Base-by-base conservation (phyloP, 2,888 invertebrate genomes). In the Neocrepidodera transversa region DNA sequence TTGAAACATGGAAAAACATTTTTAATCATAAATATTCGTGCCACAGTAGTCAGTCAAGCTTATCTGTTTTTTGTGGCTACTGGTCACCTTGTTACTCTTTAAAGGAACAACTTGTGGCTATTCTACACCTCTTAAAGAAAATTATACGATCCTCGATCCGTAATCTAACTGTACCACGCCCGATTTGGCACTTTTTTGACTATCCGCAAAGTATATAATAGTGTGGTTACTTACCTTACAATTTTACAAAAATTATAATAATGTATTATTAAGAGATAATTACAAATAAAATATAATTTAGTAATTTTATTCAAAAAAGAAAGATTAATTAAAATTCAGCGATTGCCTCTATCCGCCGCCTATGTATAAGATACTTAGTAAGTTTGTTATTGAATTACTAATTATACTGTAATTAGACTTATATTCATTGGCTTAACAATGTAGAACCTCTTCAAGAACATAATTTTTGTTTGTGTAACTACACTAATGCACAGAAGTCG, bases 11-110 rank as follows among this genome's bases (percentile, higher is more conserved):
- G 47, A 47, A 16, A 45, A 47, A 47, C 8, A 14, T 20, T 45
- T 42, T 28, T 40, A 28, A n/a, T n/a, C 3, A 23, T n/a, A 54
- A 26, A 16, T 47, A 47, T 47, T 36, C 54, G 54, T 54, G 54
- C 45, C 35, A 54, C 35, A 26, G 18, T 8, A 54, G 18, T 40
- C 54, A 47, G 54, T 47, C 45, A 36, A 45, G 54, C 54, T 45
- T 54, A 35, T 36, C 45, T 36, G 11, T 14, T 40, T 54, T 47
- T 40, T 54, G 45, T 26, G 26, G 45, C 54, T 54, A 54, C 45
- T 54, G 54, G 45, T 47, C 45, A 54, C 54, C 54, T 54, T 54
- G 54, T 45, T 36, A 17, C 18, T 36, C 47, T 53, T 54, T 54
- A 14, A 54, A 20, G 26, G 47, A 32, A 54, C 16, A 26, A 11